A percentile compares a stretch with the other conserved stretches of the same genome.
Evolutionary conservation across 2,888 invertebrate species (phyloP).

Genomic region (Tromatobia lineatoria): DNA sequence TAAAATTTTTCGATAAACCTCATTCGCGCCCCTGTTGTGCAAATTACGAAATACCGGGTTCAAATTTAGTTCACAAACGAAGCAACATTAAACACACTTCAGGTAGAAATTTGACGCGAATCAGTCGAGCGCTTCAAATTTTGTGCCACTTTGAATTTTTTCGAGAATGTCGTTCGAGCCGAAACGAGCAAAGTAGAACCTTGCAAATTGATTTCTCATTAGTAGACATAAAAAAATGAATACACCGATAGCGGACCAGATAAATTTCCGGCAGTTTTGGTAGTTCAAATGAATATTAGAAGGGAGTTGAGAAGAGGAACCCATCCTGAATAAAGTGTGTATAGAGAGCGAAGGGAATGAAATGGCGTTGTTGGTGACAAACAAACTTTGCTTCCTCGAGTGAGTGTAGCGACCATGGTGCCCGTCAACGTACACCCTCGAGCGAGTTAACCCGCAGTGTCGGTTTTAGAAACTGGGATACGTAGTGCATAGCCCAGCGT

Average conservation of each 20-base stretch:
- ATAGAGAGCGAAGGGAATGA: conserved; percentile 75
- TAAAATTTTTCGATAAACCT: no score
- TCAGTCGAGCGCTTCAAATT: no score
- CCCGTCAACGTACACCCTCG: conserved; percentile 79
- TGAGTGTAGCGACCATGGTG: conserved; percentile 55
- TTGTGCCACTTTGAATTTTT: no score
- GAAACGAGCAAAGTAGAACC: no score
- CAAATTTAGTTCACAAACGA: no score
- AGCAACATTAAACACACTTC: no score
- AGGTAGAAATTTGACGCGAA: no score
- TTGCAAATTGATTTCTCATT: no score
- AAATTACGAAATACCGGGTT: no score
- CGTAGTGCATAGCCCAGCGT: conserved; percentile 44
- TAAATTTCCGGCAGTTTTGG: conserved; percentile 42
- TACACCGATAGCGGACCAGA: background rate
- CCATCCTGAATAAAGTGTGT: conserved; percentile 76
- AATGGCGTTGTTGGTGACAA: conserved; percentile 79
- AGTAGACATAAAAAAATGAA: no score
- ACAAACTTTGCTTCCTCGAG: conserved; percentile 81
- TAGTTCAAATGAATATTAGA: conserved; percentile 41
- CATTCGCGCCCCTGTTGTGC: no score
- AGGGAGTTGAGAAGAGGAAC: conserved; percentile 42
- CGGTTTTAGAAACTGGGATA: conserved; percentile 75
- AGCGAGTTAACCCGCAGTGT: conserved; percentile 77
- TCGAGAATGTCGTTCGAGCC: no score